These are phyloP conservation scores for Dicerorhinus sumatrensis DNA, from an alignment of 2,113 vertebrate genomes.

Conservation along the genomic window DNA sequence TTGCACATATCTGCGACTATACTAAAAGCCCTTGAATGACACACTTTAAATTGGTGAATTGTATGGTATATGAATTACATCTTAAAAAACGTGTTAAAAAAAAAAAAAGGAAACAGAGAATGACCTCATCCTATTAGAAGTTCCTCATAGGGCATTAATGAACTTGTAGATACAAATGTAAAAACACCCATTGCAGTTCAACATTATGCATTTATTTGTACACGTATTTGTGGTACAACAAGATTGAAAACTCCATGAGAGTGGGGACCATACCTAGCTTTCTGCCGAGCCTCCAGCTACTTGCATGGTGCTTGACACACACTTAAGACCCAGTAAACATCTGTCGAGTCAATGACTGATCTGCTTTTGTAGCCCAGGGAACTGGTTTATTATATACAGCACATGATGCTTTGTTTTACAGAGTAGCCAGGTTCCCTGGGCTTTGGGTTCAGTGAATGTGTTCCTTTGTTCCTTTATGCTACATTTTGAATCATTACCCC, in stretches of 20 bases:
- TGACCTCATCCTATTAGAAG: background rate
- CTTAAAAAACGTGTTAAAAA: background rate
- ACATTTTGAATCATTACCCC: slow-evolving; percentile 19
- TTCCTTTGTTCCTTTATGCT: slow-evolving; percentile 41
- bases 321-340: background rate
- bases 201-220: background rate
- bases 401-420: background rate
- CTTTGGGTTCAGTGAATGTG: background rate
- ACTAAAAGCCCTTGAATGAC: background rate
- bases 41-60: background rate
- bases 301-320: background rate
- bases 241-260: background rate
- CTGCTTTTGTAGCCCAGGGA: background rate
- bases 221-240: background rate
- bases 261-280: background rate
- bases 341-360: background rate
- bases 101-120: background rate
- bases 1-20: background rate
- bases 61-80: background rate
- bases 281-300: too few relatives aligned
- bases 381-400: background rate
- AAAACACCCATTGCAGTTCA: background rate
- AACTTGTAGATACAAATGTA: background rate
- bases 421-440: background rate
- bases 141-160: background rate